Base-by-base conservation (phyloP, 2,888 invertebrate genomes). In the Megamerina dolium region DNA sequence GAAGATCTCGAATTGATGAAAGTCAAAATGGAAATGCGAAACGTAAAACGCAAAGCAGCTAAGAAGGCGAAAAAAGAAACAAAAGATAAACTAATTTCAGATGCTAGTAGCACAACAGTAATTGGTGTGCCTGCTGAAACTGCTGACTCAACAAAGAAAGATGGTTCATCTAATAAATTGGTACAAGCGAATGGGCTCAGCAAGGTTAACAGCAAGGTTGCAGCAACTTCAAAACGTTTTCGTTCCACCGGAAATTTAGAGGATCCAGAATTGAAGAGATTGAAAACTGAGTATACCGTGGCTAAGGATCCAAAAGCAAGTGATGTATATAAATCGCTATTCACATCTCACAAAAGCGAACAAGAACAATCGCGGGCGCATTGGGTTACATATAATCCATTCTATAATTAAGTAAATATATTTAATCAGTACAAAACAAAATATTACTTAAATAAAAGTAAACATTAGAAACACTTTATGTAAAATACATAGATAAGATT, bases 341-440 rank as follows among this genome's bases (percentile, higher is more conserved):
- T 99, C 64, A 97, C 95, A 0, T 81, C 87, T 8, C 93, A 93
- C 64, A 80, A 86, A 60, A 83, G 80, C 41, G 96, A 95, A 43
- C 79, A 87, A 58, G 83, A 86, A 40, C 93, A 96, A 67, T 78
- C 82, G 33, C 82, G 87, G 56, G 93, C 93, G 2, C 95, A 97
- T 68, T 99, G 97, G 99, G 84, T 97, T 42, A 97, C 97, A 0
- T 95, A 92, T 61, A 97, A 97, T 77, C 97, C 97, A 37, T 90
- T 90, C 71, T 91, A 90, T 68, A 90, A 90, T 74, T 86, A 73
- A 74, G n/a, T n/a, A n/a, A n/a, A n/a, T n/a, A n/a, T n/a, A n/a
- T n/a, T n/a, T n/a, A n/a, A n/a, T n/a, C n/a, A n/a, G n/a, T n/a
- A n/a, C n/a, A n/a, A n/a, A n/a, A n/a, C n/a, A n/a, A n/a, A n/a